Evolutionary conservation across 2,888 invertebrate genomes (phyloP).

Genomic region (Noctua comes): DNA sequence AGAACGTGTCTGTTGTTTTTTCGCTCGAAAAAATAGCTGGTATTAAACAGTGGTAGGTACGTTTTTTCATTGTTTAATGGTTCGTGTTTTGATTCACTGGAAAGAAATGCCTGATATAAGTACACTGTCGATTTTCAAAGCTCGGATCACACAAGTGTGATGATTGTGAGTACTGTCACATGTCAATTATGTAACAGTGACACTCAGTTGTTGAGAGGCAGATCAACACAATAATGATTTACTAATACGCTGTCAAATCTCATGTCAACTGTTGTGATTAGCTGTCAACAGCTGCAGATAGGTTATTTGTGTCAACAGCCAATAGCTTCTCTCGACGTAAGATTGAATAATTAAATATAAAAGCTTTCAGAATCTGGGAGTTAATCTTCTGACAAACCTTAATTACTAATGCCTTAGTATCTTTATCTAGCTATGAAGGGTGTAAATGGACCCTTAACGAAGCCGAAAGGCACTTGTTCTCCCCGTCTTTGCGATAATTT

Average conservation of each 20-base stretch:
- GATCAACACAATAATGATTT: background rate
- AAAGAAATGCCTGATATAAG: background rate
- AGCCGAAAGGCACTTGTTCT: no score
- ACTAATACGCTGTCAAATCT: background rate
- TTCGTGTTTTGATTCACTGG: background rate
- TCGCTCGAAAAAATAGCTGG: background rate
- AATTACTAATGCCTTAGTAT: background rate
- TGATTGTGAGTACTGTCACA: no score
- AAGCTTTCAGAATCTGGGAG: background rate
- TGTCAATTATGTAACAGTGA: no score
- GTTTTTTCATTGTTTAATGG: background rate
- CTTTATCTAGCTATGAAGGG: no score
- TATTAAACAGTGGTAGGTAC: background rate
- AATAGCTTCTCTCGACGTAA: background rate
- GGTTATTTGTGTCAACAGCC: background rate
- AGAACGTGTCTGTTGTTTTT: background rate
- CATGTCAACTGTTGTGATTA: background rate
- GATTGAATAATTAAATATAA: background rate
- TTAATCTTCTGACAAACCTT: background rate
- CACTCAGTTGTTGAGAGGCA: background rate
- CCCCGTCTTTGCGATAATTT: no score
- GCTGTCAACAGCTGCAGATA: background rate
- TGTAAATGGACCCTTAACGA: no score
- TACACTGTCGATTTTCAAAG: background rate
- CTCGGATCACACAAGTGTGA: no score